Conservation (phyloP, 2,113 vertebrate genomes). For the Pygoscelis antarcticus region DNA sequence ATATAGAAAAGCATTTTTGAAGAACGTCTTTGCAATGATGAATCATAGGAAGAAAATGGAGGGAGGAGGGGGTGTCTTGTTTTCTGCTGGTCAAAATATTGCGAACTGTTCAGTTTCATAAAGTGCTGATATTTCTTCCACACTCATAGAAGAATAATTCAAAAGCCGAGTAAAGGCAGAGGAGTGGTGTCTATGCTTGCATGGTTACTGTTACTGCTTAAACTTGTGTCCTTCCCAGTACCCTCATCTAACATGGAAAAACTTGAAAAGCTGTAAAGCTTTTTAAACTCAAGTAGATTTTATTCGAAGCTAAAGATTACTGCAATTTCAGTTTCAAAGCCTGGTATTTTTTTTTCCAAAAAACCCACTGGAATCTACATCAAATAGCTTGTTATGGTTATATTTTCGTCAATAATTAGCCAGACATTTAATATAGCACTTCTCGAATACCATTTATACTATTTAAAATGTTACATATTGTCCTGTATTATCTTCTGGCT, state of each 20-base stretch:
- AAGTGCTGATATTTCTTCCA: not conserved
- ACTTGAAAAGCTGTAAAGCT: not conserved
- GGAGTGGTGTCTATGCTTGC: not conserved
- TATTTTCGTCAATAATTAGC: not conserved
- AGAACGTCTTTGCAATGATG: slow-evolving; percentile 5
- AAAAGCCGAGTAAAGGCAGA: not conserved
- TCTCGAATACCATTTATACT: not conserved
- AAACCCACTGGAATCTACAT: not conserved
- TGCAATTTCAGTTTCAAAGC: not conserved
- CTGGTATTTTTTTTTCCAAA: not conserved
- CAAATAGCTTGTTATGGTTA: not conserved
- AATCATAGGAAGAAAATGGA: not conserved
- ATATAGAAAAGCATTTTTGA: not conserved
- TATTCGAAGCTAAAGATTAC: not conserved
- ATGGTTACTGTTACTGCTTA: not conserved
- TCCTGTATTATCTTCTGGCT: not conserved
- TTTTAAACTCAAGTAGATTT: not conserved
- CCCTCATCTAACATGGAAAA: not conserved
- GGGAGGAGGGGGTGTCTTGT: not conserved
- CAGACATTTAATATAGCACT: not conserved
- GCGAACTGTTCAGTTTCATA: not conserved
- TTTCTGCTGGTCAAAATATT: not conserved
- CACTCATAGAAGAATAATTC: not conserved
- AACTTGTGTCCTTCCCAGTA: not conserved
- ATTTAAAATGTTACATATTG: not conserved